phyloP scores from a whole-genome alignment of 2,797 vertebrate genomes.

The Malacoctenus gilli region DNA sequence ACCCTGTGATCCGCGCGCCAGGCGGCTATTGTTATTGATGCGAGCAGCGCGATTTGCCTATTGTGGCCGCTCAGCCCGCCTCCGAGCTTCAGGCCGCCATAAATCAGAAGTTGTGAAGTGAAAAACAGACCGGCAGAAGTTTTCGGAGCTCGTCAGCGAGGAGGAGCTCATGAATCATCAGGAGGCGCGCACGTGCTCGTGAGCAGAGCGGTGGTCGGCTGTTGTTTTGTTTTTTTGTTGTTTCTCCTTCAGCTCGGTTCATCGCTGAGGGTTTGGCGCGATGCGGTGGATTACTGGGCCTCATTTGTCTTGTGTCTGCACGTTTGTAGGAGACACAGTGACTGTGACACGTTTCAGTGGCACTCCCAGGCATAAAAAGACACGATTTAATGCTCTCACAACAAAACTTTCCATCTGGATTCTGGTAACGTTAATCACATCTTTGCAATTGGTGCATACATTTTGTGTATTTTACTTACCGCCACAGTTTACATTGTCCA shows the following conservation, averaged over 20 bases:
- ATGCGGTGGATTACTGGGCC: neutral
- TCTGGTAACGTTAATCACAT: no score
- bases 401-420: no score
- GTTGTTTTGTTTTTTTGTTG: no score
- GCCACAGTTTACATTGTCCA: neutral
- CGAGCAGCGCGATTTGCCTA: slow-evolving; percentile 17
- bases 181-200: slow-evolving; percentile 1
- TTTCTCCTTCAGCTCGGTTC: slow-evolving; percentile 11
- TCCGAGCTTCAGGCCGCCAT: slow-evolving; percentile 10
- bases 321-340: slow-evolving; percentile 12
- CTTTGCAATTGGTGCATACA: no score
- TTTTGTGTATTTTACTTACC: neutral
- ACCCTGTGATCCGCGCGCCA: slow-evolving; percentile 47
- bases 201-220: slow-evolving; percentile 4
- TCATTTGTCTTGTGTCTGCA: slow-evolving; percentile 11
- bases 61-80: slow-evolving; percentile 5
- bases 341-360: slow-evolving; percentile 4
- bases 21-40: slow-evolving; percentile 50
- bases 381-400: neutral
- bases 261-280: slow-evolving; percentile 16
- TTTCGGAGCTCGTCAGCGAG: neutral
- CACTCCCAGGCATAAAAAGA: neutral
- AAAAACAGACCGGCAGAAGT: slow-evolving; percentile 20
- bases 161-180: slow-evolving; percentile 9
- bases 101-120: slow-evolving; percentile 21